Evolutionary conservation across 2,797 vertebrate species (phyloP), one percentile per base, ranked within the genome.

Genomic region (Prionace glauca): DNA sequence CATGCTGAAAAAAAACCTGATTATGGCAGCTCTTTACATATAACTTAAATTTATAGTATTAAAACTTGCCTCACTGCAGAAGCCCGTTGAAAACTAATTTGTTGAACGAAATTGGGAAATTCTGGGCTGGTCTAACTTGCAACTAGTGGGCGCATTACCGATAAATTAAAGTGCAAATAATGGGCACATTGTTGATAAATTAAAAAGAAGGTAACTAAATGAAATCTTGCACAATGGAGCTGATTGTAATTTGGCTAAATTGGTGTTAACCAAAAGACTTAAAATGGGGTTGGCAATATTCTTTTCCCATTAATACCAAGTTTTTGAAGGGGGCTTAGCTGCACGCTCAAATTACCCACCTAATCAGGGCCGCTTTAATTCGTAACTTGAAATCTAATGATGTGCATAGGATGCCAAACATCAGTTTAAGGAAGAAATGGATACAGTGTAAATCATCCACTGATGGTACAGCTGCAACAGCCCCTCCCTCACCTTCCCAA

Each of bases 31-130:
- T 72, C 41, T 72, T 74, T 72, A 50, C 41, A 50, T 45, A 45
- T 91, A 65, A 14, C 88, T 91, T 91, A 65, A 67, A 91, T 91
- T 91, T 91, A 91, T 91, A 22, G 88, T 65, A 67, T 9, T 65
- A 67, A 69, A 92, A 67, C 26, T 92, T 92, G 65, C 90, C 90
- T 74, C 45, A 50, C 7, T 50, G 71, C 71, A 95, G 9, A 77
- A 95, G 45, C 69, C 16, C 1, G 29, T 56, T 95, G 26, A 74
- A 77, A 95, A 69, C 32, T 24, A 92, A 92, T 69, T 92, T 69
- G 69, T 69, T 22, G 65, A 69, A 92, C n/a, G 22, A 91, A 91
- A 65, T 91, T 32, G 60, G 60, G 29, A 62, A n/a, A 60, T 91
- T 91, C 14, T 65, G 29, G 65, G 56, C n/a, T 69, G n/a, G 62